Evolutionary conservation across 1,140 invertebrate genomes (phyloP).

Genomic region (Argopecten irradians): DNA sequence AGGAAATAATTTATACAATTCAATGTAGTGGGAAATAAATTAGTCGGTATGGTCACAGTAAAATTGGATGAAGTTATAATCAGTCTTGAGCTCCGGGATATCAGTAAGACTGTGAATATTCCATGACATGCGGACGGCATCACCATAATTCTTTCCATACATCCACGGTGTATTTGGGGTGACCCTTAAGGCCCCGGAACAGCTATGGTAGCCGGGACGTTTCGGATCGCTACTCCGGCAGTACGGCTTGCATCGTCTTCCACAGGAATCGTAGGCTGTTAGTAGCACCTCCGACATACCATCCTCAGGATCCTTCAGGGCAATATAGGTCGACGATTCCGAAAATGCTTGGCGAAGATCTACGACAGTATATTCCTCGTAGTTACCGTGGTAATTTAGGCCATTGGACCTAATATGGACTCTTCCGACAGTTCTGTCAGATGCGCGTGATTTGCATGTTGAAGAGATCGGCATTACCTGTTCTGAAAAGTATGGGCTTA

Average conservation of each 20-base stretch:
- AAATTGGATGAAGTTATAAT: conserved; percentile 47
- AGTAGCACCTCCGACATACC: conserved; percentile 55
- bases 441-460: conserved; percentile 28
- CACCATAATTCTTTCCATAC: conserved; percentile 58
- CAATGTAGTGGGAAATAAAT: not conserved
- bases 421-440: conserved; percentile 33
- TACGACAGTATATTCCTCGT: conserved; percentile 66
- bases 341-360: conserved; percentile 63
- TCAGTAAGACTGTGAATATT: conserved; percentile 30
- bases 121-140: conserved; percentile 54
- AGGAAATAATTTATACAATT: too few species aligned
- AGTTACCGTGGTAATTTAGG: conserved; percentile 66
- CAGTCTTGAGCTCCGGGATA: conserved; percentile 43
- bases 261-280: conserved; percentile 67
- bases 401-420: conserved; percentile 51
- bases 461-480: conserved; percentile 42
- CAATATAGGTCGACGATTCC: conserved; percentile 64
- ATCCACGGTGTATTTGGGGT: conserved; percentile 47
- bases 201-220: conserved; percentile 49
- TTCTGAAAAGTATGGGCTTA: conserved; percentile 46
- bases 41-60: conserved; percentile 47
- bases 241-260: conserved; percentile 63
- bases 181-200: conserved; percentile 58
- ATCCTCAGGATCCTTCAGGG: conserved; percentile 54
- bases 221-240: conserved; percentile 53